phyloP scores from a whole-genome alignment of 2,113 vertebrate genomes.

The Plectropomus leopardus region DNA sequence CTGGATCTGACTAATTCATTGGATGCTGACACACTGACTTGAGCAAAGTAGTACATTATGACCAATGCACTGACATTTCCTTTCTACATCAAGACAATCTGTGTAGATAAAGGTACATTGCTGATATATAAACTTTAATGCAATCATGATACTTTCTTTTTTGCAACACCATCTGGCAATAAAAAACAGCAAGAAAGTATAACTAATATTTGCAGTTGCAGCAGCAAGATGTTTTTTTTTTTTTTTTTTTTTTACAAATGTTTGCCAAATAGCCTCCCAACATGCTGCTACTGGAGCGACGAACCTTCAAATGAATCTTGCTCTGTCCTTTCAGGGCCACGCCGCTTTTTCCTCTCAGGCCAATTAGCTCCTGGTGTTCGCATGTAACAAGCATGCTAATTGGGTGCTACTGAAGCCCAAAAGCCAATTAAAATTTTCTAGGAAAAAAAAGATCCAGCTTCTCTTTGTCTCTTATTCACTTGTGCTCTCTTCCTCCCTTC shows the following conservation, averaged over 20 bases:
- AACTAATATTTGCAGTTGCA: slow-evolving; percentile 47
- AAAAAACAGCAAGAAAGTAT: slow-evolving; percentile 39
- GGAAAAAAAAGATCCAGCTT: slow-evolving; percentile 39
- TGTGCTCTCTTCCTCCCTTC: slow-evolving; percentile 16
- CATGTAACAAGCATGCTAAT: slow-evolving; percentile 82
- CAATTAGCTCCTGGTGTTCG: slow-evolving; percentile 78
- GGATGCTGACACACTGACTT: background rate
- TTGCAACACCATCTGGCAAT: slow-evolving; percentile 22
- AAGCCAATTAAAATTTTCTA: slow-evolving; percentile 79
- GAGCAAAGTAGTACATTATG: background rate
- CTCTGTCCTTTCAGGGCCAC: slow-evolving; percentile 56
- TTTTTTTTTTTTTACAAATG: slow-evolving; percentile 57
- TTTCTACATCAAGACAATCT: slow-evolving; percentile 14
- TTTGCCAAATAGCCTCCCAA: slow-evolving; percentile 61
- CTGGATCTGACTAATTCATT: slow-evolving; percentile 33
- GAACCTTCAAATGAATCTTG: slow-evolving; percentile 67
- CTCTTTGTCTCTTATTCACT: slow-evolving; percentile 59
- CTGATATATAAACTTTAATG: slow-evolving; percentile 32
- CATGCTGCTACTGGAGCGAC: slow-evolving; percentile 45
- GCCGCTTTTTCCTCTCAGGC: slow-evolving; percentile 63
- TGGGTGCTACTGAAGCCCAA: slow-evolving; percentile 73
- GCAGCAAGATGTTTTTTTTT: slow-evolving; percentile 44
- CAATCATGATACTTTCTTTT: slow-evolving; percentile 13
- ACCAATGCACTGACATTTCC: slow-evolving; percentile 6
- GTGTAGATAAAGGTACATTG: slow-evolving; percentile 23